Evolutionary conservation across 2,888 invertebrate species (phyloP), one percentile per base, ranked within the genome.

Genomic region (Thera britannica): DNA sequence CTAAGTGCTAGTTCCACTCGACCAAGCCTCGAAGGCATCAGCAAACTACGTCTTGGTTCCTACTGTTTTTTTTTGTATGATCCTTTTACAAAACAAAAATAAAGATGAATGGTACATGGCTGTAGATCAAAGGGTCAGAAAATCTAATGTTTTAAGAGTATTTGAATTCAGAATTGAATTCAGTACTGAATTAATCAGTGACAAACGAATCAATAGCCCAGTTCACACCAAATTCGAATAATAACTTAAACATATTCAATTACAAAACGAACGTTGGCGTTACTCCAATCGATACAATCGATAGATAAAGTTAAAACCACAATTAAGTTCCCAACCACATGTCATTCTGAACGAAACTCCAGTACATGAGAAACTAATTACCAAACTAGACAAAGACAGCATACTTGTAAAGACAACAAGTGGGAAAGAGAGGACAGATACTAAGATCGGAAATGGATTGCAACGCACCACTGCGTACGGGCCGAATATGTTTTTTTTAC

Each of bases 341-440:
- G 93, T 92, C 92, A 90, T 84, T 90, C 84, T 83, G 89, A 92
- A 89, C 90, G 90, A 90, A 89, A 87, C 85, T 78, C 81, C 80
- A 81, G 80, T 86, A 90, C 90, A 91, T 89, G 90, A 90, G 89
- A 89, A 89, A 86, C 90, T 93, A 93, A 93, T 92, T 93, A 92
- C 87, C 81, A 79, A 80, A 82, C 76, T 73, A 65, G 81, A 89
- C 56, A 69, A 79, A 71, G 87, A 88, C 44, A 55, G 74, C 63
- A 82, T 41, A 48, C 2, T 6, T 6, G 23, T 49, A 67, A 54
- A 8, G 59, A 62, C n/a, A 48, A 44, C 44, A 49, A 73, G 80
- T 72, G 76, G 38, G 79, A 89, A 67, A 57, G 84, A 76, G 85
- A 86, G 68, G 74, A 70, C 65, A 62, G 66, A 69, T 61, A 71